Evolutionary conservation across 2,888 invertebrate species (phyloP).

Genomic region (Aphrophora alni): DNA sequence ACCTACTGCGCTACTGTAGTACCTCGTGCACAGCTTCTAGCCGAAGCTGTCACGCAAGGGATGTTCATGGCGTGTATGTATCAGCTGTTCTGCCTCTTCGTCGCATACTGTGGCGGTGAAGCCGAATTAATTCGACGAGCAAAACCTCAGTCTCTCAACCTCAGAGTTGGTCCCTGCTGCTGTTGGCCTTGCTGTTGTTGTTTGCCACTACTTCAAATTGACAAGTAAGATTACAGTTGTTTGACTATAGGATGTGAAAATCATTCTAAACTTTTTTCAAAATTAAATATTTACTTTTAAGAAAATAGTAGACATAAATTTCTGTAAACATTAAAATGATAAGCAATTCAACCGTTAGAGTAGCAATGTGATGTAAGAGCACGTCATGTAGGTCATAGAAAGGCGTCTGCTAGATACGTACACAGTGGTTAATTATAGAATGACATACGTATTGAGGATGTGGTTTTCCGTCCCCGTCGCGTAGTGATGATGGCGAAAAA

Average conservation of each 20-base stretch:
- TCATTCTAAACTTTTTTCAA: no score
- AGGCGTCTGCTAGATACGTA: no score
- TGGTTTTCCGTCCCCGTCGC: no score
- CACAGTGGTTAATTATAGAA: no score
- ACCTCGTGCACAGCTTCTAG: constrained; percentile 69
- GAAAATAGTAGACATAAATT: neutral
- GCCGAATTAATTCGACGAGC: constrained; percentile 65
- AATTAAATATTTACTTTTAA: neutral
- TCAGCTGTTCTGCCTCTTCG: constrained; percentile 70
- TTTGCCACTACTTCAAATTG: constrained; percentile 64
- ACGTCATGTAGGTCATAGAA: no score
- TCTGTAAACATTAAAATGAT: neutral
- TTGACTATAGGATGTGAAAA: neutral
- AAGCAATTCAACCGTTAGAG: no score
- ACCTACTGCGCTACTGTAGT: constrained; percentile 66
- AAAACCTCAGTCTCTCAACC: constrained; percentile 65
- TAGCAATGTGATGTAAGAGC: no score
- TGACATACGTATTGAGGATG: no score
- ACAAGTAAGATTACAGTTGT: constrained; percentile 59
- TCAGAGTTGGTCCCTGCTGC: constrained; percentile 72
- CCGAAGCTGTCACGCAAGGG: constrained; percentile 73
- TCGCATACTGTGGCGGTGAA: constrained; percentile 69
- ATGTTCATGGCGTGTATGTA: constrained; percentile 73
- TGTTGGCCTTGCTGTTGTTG: constrained; percentile 73
- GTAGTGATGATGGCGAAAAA: no score